phyloP scores from a whole-genome alignment of 1,140 invertebrate species.

The Hyposmocoma kahamanoa region DNA sequence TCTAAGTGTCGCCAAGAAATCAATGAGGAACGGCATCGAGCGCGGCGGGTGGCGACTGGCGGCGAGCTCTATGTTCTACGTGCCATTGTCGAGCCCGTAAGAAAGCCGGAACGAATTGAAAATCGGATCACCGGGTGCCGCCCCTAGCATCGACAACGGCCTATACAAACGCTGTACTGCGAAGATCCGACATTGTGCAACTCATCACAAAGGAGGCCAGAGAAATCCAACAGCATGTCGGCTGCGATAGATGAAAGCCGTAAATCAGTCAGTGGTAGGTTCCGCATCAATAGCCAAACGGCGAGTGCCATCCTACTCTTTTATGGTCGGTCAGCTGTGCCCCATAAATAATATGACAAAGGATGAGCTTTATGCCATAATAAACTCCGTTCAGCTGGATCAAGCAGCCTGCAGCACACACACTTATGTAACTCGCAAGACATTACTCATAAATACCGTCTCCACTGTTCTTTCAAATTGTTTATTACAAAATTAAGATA shows the following conservation, averaged over 20 bases:
- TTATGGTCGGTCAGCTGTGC: constrained; percentile 28
- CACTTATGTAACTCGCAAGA: no score
- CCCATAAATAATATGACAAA: constrained; percentile 1
- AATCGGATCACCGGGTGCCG: constrained; percentile 58
- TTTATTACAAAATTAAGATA: no score
- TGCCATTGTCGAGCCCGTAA: constrained; percentile 44
- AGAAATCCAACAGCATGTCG: constrained; percentile 35
- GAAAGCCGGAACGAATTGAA: constrained; percentile 67
- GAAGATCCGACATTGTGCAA: constrained; percentile 52
- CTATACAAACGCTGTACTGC: constrained; percentile 30
- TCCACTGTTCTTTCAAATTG: no score
- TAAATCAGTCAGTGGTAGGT: constrained; percentile 47
- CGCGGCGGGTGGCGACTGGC: constrained; percentile 42
- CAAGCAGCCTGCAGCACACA: no score
- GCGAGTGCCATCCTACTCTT: constrained; percentile 11
- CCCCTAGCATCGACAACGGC: constrained; percentile 41
- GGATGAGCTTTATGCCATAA: no score
- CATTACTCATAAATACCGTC: no score
- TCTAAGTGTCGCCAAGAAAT: no score
- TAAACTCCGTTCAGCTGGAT: no score
- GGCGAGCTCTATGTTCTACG: constrained; percentile 4
- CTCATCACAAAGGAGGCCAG: constrained; percentile 51
- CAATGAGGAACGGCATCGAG: no score
- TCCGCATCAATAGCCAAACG: constrained; percentile 1
- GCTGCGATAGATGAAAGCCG: constrained; percentile 10